phyloP scores from a whole-genome alignment of 2,113 vertebrate genomes.

The Nycticebus coucang region DNA sequence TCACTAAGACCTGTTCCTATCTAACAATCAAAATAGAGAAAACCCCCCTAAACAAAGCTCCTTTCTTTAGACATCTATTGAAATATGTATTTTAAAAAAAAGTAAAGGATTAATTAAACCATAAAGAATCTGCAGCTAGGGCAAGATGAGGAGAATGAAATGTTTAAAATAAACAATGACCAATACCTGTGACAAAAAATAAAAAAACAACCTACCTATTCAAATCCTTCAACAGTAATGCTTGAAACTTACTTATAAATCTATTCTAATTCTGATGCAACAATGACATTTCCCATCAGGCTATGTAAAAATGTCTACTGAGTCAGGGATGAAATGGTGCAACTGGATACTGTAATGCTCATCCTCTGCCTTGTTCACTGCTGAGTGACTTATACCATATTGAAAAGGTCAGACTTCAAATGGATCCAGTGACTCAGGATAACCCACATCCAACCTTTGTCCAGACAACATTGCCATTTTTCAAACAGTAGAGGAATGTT shows the following conservation, averaged over 20 bases:
- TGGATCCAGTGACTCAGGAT: not conserved
- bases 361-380: not conserved
- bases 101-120: not conserved
- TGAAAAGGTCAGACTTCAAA: not conserved
- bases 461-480: not conserved
- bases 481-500: not conserved
- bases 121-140: not conserved
- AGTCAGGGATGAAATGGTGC: not conserved
- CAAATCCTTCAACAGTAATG: too few species aligned
- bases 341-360: not conserved
- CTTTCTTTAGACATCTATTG: not conserved
- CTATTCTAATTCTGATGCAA: not conserved
- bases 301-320: not conserved
- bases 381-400: not conserved
- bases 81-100: not conserved
- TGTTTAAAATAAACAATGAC: not conserved
- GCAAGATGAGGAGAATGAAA: not conserved
- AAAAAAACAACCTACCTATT: not conserved
- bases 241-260: not conserved
- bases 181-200: not conserved
- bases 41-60: not conserved
- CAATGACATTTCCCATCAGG: not conserved
- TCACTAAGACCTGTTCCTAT: too few species aligned
- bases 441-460: accelerated
- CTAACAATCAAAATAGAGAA: not conserved